Percentiles rank a stretch among this genome's conserved stretches.
Evolutionary conservation across 1,140 invertebrate species (phyloP).

Genomic region (Octopus bimaculoides): DNA sequence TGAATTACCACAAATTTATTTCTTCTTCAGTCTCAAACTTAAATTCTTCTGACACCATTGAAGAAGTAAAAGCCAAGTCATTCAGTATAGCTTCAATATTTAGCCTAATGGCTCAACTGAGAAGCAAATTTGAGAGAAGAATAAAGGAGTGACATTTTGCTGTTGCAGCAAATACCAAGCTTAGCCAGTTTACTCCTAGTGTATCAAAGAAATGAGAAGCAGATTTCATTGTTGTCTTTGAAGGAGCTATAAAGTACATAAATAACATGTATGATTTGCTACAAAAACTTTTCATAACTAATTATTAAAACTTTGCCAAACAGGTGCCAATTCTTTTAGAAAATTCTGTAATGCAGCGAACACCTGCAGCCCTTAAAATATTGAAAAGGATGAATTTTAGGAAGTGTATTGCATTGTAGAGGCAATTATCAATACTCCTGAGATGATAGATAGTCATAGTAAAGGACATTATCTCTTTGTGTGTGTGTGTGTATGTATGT

Average conservation of each 20-base stretch:
- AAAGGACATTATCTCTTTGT: slow-evolving; percentile 7
- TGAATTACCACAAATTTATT: slow-evolving; percentile 4
- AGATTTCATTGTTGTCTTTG: slow-evolving; percentile 1
- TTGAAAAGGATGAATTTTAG: background rate
- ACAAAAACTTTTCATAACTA: background rate
- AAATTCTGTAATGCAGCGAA: slow-evolving; percentile 1
- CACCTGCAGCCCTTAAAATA: background rate
- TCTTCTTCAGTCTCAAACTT: background rate
- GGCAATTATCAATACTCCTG: slow-evolving; percentile 7
- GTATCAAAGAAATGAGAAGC: slow-evolving; percentile 4
- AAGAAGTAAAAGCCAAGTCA: slow-evolving; percentile 1
- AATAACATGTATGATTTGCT: background rate
- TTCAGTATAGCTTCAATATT: slow-evolving; percentile 7
- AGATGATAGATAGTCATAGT: slow-evolving; percentile 7
- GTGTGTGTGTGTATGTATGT: no score
- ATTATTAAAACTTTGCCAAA: slow-evolving; percentile 1
- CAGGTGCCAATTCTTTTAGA: slow-evolving; percentile 3
- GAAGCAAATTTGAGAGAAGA: slow-evolving; percentile 7
- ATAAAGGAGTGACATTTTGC: background rate
- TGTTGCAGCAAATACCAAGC: slow-evolving; percentile 3
- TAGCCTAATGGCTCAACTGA: slow-evolving; percentile 1
- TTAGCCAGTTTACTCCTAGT: slow-evolving; percentile 6
- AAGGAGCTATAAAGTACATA: slow-evolving; percentile 4
- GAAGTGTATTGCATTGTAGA: background rate
- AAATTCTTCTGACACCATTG: slow-evolving; percentile 1